Evolutionary conservation across 1,140 invertebrate genomes (phyloP).

Genomic region (Radopholus similis): DNA sequence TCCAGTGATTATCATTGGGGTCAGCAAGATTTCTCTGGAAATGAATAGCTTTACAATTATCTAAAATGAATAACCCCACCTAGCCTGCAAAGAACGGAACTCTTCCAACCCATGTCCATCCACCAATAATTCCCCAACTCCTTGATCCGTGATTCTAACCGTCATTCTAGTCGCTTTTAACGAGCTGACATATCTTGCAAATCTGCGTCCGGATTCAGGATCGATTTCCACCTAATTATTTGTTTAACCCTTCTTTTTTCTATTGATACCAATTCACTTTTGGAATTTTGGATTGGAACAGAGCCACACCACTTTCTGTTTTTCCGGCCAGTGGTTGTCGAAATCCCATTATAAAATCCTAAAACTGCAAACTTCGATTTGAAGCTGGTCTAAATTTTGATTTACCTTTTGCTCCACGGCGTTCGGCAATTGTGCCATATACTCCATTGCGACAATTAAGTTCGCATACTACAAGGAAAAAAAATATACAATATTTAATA

Average conservation of each 20-base stretch:
- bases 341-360: no score
- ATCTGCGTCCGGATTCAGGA: no score
- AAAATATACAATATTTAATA: no score
- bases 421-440: conserved; percentile 40
- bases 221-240: no score
- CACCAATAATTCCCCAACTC: conserved; percentile 45
- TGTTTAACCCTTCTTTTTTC: no score
- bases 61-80: conserved; percentile 22
- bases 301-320: no score
- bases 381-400: no score
- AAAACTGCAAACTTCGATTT: no score
- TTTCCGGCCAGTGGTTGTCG: no score
- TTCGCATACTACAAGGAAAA: conserved; percentile 43
- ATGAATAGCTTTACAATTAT: conserved; percentile 4
- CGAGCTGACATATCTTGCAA: no score
- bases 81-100: conserved; percentile 41
- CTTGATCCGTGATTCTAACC: conserved; percentile 42
- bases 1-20: conserved; percentile 46
- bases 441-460: conserved; percentile 50
- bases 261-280: no score
- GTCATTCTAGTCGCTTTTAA: background rate
- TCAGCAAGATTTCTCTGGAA: conserved; percentile 49
- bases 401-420: conserved; percentile 45
- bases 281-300: no score
- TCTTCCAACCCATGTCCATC: conserved; percentile 38